Percentiles rank a stretch among this genome's conserved stretches.
These are phyloP conservation scores for Drosophila falleni DNA, from an alignment of 2,888 invertebrate genomes.

Conservation along the genomic window DNA sequence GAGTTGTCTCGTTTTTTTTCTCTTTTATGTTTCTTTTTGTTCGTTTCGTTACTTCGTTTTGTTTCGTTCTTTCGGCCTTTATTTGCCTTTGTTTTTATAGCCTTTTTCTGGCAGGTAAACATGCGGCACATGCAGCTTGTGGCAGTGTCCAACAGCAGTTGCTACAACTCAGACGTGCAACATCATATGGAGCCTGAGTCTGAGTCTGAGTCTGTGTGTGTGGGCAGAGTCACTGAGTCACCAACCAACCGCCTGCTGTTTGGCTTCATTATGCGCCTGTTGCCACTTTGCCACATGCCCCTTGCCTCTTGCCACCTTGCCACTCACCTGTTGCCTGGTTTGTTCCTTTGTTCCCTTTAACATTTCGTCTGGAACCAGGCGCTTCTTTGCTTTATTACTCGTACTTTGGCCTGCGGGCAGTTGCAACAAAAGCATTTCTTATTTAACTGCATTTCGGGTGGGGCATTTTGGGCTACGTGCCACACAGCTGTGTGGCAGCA, in stretches of 20 bases:
- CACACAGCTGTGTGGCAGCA: constrained; percentile 28
- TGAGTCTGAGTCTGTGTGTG: constrained; percentile 23
- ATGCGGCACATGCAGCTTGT: constrained; percentile 39
- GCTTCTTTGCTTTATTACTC: constrained; percentile 53
- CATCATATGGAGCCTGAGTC: constrained; percentile 49
- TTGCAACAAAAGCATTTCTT: constrained; percentile 46
- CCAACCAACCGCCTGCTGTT: constrained; percentile 27
- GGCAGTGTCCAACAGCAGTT: constrained; percentile 35
- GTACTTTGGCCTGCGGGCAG: constrained; percentile 56
- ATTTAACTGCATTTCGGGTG: constrained; percentile 6
- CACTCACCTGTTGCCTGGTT: constrained; percentile 34
- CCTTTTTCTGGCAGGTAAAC: constrained; percentile 78
- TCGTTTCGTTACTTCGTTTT: constrained; percentile 19
- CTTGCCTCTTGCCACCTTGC: constrained; percentile 27
- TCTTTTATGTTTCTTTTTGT: constrained; percentile 22
- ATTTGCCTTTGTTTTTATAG: constrained; percentile 77
- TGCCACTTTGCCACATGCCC: constrained; percentile 19
- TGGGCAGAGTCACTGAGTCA: constrained; percentile 53
- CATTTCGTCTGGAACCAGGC: not conserved
- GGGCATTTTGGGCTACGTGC: constrained; percentile 40
- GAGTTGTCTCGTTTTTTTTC: constrained; percentile 12
- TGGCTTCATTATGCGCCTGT: constrained; percentile 51
- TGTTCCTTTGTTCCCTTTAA: constrained; percentile 30
- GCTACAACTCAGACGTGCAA: constrained; percentile 37
- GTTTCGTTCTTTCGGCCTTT: constrained; percentile 51